phyloP scores from a whole-genome alignment of 2,797 vertebrate species.

The Mus caroli region DNA sequence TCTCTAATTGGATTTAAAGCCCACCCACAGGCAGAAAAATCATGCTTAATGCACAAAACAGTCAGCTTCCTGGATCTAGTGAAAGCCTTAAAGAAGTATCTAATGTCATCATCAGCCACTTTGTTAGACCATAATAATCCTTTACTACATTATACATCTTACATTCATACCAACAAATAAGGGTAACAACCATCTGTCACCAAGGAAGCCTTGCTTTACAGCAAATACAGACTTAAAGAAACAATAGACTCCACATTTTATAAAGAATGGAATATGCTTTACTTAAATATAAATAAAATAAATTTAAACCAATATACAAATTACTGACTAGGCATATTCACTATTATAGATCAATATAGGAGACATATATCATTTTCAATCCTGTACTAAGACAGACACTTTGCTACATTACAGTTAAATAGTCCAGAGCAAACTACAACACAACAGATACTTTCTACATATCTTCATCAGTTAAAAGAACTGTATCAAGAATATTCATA shows the following conservation, averaged over 20 bases:
- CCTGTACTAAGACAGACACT: conserved; percentile 13
- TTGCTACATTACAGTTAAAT: not conserved
- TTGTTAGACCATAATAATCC: not conserved
- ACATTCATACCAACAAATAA: not conserved
- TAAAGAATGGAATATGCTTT: conserved; percentile 29
- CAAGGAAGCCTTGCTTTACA: not conserved
- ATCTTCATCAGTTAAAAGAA: not conserved
- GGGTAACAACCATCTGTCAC: not conserved
- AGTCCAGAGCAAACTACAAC: not conserved
- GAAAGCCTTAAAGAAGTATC: not conserved
- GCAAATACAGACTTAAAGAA: not conserved
- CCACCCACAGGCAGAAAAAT: not conserved
- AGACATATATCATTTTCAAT: not conserved
- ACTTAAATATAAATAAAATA: not conserved
- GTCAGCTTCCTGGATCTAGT: not conserved
- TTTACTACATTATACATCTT: not conserved
- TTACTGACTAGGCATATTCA: not conserved
- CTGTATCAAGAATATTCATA: not conserved
- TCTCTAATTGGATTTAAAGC: not conserved
- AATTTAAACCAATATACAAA: not conserved
- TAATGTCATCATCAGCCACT: not conserved
- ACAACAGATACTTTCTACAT: not conserved
- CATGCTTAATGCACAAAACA: not conserved
- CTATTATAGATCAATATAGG: not conserved
- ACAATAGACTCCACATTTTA: not conserved